Conservation (phyloP, 1,140 invertebrate genomes). For the Drosophila pseudoobscura region DNA sequence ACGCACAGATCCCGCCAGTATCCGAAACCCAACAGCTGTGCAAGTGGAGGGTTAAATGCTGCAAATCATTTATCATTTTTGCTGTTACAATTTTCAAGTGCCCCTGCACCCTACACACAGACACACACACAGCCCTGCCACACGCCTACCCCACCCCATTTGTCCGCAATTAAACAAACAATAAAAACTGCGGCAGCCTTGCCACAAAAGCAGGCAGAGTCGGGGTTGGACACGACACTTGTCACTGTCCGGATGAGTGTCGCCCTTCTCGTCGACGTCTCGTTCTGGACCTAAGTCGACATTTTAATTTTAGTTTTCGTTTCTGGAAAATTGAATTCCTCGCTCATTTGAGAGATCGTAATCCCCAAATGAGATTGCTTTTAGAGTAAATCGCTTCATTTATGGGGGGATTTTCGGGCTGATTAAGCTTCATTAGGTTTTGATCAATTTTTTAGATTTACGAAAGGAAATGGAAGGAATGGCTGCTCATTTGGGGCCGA, state of each 20-base stretch:
- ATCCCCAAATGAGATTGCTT: constrained; percentile 54
- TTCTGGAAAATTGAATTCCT: constrained; percentile 65
- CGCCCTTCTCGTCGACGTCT: constrained; percentile 29
- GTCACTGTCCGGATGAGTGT: constrained; percentile 78
- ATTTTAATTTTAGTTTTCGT: constrained; percentile 72
- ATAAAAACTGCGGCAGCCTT: constrained; percentile 57
- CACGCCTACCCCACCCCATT: constrained; percentile 32
- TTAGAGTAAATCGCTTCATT: constrained; percentile 73
- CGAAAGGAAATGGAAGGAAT: constrained; percentile 23
- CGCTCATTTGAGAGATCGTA: constrained; percentile 52
- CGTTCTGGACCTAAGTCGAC: constrained; percentile 66
- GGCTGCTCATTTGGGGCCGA: constrained; percentile 48
- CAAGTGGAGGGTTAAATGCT: constrained; percentile 65
- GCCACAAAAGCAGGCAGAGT: neutral
- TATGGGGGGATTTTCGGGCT: constrained; percentile 63
- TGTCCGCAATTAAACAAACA: constrained; percentile 74
- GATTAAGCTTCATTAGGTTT: constrained; percentile 76
- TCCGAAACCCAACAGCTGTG: constrained; percentile 74
- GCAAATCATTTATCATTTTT: constrained; percentile 76
- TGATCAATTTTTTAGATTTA: constrained; percentile 59
- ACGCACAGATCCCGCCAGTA: constrained; percentile 42
- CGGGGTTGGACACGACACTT: constrained; percentile 63
- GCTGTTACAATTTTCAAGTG: constrained; percentile 79
- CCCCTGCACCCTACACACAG: neutral
- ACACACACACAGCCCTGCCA: constrained; percentile 19